Evolutionary conservation across 2,797 vertebrate species (phyloP).

Genomic region (Okamejei kenojei): DNA sequence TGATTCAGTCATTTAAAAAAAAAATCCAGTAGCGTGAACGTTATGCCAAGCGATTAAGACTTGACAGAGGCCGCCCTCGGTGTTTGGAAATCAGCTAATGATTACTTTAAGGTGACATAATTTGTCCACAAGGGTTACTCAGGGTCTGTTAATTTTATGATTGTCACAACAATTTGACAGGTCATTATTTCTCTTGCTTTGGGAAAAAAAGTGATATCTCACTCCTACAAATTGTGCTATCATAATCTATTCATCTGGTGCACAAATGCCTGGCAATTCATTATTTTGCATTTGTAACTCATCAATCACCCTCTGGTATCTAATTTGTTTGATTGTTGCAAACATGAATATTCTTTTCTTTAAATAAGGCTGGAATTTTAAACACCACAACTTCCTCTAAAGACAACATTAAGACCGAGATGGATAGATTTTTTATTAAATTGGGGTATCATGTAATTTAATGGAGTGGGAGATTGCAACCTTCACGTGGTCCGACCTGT

Average conservation of each 20-base stretch:
- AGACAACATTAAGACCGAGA: not conserved
- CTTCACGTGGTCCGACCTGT: no score
- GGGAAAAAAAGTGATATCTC: conserved; percentile 26
- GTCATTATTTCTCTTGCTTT: conserved; percentile 10
- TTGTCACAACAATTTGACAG: conserved; percentile 26
- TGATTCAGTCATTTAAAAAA: not conserved
- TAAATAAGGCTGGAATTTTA: not conserved
- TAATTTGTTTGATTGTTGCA: not conserved
- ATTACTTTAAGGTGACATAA: conserved; percentile 18
- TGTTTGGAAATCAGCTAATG: conserved; percentile 20
- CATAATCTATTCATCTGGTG: conserved; percentile 28
- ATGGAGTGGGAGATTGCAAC: no score
- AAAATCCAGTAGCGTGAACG: not conserved
- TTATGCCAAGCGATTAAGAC: not conserved
- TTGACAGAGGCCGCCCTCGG: not conserved
- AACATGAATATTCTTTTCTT: not conserved
- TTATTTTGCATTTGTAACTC: conserved; percentile 20
- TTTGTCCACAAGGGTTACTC: conserved; percentile 18
- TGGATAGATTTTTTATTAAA: not conserved
- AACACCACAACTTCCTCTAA: not conserved
- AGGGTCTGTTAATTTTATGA: conserved; percentile 9
- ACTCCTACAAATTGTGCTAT: conserved; percentile 1
- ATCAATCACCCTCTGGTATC: conserved; percentile 16
- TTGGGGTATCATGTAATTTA: not conserved
- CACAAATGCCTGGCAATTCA: not conserved